Base-by-base conservation (phyloP, 2,113 vertebrate genomes). In the Zapus hudsonius region DNA sequence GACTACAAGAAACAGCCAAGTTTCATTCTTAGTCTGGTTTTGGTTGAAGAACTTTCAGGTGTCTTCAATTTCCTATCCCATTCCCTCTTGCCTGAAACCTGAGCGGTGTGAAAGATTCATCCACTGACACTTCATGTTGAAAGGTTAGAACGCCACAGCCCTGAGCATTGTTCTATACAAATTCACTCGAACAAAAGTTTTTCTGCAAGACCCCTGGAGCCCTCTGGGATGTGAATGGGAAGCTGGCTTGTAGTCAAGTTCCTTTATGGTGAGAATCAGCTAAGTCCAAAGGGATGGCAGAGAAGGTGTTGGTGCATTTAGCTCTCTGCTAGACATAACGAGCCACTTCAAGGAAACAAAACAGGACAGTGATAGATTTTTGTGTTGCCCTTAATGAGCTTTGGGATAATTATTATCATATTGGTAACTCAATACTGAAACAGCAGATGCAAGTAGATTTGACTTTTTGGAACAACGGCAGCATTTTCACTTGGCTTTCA, bases 221-320 rank as follows among this genome's bases (percentile, higher is more conserved):
- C 42, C 27, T 9, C 33, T 52, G 33, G 61, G 40, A 31, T 31
- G 75, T 88, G 86, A 95, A 90, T 80, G 9, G 52, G 55, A 92
- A 95, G 75, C 52, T 85, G 90, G 93, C 85, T 94, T 92, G 52
- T 88, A 92, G 61, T 93, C 79, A 84, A 84, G 85, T 79, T 59
- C 76, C 72, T 84, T 87, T 64, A 85, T 13, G 78, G 81, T 2
- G 31, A 93, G 72, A 80, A 74, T 93, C 73, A 85, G 69, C 75
- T 87, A 87, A 87, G 84, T 84, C 75, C 87, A 94, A 90, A 95
- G 84, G 89, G 92, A 57, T 31, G 11, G 25, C 27, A 38, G 4
- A 59, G n/a, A 86, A 89, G 92, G 82, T 42, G 74, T 27, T 55
- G 27, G 59, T 84, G 59, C 23, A 33, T 74, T 91, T 85, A 95